These are phyloP conservation scores for Cistogaster globosa DNA, from an alignment of 2,888 invertebrate genomes.

Conservation along the genomic window DNA sequence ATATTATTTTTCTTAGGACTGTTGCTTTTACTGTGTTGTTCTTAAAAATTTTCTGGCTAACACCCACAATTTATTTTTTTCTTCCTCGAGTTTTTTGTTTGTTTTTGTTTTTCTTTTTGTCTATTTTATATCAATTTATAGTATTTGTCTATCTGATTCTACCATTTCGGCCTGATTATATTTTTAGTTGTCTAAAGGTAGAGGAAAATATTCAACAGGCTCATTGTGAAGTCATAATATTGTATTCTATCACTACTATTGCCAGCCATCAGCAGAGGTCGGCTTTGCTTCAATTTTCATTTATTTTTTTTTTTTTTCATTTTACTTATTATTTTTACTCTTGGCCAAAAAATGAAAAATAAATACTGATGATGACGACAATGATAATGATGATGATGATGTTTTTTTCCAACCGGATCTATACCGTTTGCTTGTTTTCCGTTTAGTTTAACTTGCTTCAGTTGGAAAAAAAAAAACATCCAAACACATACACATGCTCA, in stretches of 20 bases:
- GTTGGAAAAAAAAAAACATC: constrained; percentile 36
- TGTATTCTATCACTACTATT: constrained; percentile 64
- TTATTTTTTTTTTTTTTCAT: constrained; percentile 37
- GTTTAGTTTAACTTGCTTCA: constrained; percentile 70
- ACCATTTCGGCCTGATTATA: constrained; percentile 60
- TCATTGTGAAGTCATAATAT: constrained; percentile 68
- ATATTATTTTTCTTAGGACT: constrained; percentile 31
- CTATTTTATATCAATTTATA: constrained; percentile 51
- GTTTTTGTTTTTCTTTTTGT: constrained; percentile 24
- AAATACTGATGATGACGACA: constrained; percentile 31
- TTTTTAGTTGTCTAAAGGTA: constrained; percentile 56
- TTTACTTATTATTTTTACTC: constrained; percentile 45
- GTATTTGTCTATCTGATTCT: constrained; percentile 26
- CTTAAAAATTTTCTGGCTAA: constrained; percentile 70
- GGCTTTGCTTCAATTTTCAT: constrained; percentile 52
- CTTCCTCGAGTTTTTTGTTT: neutral
- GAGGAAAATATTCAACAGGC: constrained; percentile 67
- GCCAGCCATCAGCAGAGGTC: constrained; percentile 63
- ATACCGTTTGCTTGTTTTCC: constrained; percentile 72
- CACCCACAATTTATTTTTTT: constrained; percentile 60
- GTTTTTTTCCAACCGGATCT: constrained; percentile 60
- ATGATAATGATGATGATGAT: constrained; percentile 41
- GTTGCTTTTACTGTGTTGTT: constrained; percentile 37
- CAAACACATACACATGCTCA: neutral
- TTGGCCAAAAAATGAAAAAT: constrained; percentile 49